Evolutionary conservation across 37 sponge, comb jelly and placozoan species (phyloP), one percentile per base, ranked within the genome.

Genomic region (Oscarella lobularis): DNA sequence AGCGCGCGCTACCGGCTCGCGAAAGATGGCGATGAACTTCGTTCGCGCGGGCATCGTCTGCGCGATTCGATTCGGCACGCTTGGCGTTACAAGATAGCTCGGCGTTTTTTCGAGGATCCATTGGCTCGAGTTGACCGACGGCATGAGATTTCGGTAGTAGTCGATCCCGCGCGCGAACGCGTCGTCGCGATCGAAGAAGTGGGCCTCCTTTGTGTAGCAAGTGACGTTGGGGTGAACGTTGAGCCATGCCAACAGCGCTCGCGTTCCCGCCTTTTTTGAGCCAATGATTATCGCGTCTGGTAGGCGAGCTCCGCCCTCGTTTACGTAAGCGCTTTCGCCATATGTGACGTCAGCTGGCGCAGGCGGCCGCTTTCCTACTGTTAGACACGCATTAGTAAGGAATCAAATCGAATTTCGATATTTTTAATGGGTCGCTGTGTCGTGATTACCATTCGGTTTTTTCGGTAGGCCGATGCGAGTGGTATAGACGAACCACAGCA

Each of bases 11-110:
- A 76, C 66, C 30, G 77, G 77, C 14, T 76, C 54, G 2, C 77
- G 40, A 40, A 76, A 48, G 33, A 76, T 30, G 29, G 66, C 77
- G 54, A 76, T 76, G 35, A 76, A 76, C 66, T 76, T 76, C 66
- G 41, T 66, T 20, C 14, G 20, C 60, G 20, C 9, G 14, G 60
- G 60, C 20, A 48, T 27, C 14, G 60, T 48, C 20, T 48, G 14
- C 20, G 9, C 20, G 14, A 48, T 48, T 48, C 60, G 9, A 9
- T 48, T 48, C 60, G 60, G 60, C 9, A 48, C 60, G 60, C 14
- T 27, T 20, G 60, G 60, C 9, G 14, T 20, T 27, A 48, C 20
- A 48, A 48, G 9, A 20, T 48, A 48, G 20, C 60, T 48, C 60
- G 60, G 60, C 60, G 60, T 48, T 20, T 48, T 48, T 20, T 48